Evolutionary conservation across 92 coral and sea anemone genomes (phyloP).

Genomic region (Palythoa caribaeorum): DNA sequence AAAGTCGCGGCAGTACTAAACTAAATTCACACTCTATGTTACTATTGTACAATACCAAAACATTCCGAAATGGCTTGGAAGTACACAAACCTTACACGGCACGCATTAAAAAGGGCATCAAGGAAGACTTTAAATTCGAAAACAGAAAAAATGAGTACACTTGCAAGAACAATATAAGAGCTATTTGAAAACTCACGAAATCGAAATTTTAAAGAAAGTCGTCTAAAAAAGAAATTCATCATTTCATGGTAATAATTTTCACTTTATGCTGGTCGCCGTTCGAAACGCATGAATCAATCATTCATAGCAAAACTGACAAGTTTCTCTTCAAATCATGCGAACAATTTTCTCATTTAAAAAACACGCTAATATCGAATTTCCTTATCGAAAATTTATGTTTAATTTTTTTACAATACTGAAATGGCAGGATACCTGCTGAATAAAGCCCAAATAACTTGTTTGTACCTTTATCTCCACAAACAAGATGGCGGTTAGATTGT

Average conservation of each 20-base stretch:
- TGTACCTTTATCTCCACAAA: neutral
- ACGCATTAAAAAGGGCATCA: neutral
- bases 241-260: too few species aligned
- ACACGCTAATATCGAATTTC: too few species aligned
- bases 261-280: too few species aligned
- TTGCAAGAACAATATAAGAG: neutral
- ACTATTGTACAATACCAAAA: neutral
- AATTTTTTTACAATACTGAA: neutral
- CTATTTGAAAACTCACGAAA: neutral
- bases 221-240: too few species aligned
- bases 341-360: too few species aligned
- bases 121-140: neutral
- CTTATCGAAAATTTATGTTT: neutral
- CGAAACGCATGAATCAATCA: too few species aligned
- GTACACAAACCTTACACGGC: neutral
- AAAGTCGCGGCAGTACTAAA: neutral
- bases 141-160: neutral
- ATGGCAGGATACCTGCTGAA: neutral
- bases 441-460: neutral
- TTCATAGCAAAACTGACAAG: too few species aligned
- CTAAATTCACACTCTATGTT: neutral
- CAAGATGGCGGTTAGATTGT: constrained; percentile 1
- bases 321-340: too few species aligned
- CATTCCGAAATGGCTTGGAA: constrained; percentile 8
- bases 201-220: neutral